Base-by-base conservation (phyloP, 2,888 invertebrate species). In the Adelognathus sp. region DNA sequence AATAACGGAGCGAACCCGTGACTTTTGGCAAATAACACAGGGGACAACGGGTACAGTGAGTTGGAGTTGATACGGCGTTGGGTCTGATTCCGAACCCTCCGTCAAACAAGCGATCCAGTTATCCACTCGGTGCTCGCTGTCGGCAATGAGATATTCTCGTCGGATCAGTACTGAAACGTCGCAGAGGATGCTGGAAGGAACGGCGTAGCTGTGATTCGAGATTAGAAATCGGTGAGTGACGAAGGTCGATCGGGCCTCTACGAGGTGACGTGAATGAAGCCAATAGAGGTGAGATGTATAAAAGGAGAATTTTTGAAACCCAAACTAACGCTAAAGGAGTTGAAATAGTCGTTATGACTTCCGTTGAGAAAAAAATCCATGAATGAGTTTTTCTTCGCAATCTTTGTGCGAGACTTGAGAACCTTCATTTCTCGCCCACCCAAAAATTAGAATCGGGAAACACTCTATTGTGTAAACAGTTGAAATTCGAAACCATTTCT, bases 241-340 rank as follows among this genome's bases (percentile, higher is more conserved):
- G 50, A 71, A 76, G 56, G 31, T 58, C 64, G 56, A 64, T 39
- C 39, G 56, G 64, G 36, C 31, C 16, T 64, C 44, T 2, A 60
- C 39, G 24, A 18, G 50, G 54, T 16, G 50, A 60, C 11, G 36
- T 64, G 14, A 31, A 33, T 24, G 6, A 24, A 52, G n/a, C n/a
- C n/a, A n/a, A n/a, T 27, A 36, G 11, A 7, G n/a, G n/a, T n/a
- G n/a, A n/a, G 16, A 67, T 6, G 14, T 41, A 4, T 14, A 14
- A 16, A 31, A n/a, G n/a, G n/a, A n/a, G n/a, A n/a, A n/a, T n/a
- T n/a, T n/a, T n/a, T n/a, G n/a, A n/a, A n/a, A n/a, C n/a, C n/a
- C n/a, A 11, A 1, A n/a, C 0, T n/a, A 50, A 21, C n/a, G 24
- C 6, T 24, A n/a, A n/a, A n/a, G n/a, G n/a, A n/a, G n/a, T n/a